Percentiles rank a stretch among this genome's conserved stretches.
These are phyloP conservation scores for Amblyopsis hoosieri DNA, from an alignment of 2,797 vertebrate species.

Conservation along the genomic window DNA sequence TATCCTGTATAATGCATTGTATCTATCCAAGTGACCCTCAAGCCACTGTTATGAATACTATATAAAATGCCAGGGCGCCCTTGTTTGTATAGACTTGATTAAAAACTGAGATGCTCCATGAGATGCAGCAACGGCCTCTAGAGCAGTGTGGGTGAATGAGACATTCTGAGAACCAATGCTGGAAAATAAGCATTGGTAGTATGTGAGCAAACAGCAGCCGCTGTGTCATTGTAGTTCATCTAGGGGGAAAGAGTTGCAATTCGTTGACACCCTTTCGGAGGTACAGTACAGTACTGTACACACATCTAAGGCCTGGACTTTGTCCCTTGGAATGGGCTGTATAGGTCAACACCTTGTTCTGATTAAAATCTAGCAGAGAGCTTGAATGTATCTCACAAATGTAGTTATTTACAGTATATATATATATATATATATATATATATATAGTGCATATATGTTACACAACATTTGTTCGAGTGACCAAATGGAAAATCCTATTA, in stretches of 20 bases:
- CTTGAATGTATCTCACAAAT: too few species aligned
- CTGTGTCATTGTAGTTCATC: conserved; percentile 39
- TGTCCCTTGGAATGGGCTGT: too few species aligned
- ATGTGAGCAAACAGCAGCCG: conserved; percentile 48
- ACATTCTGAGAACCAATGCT: conserved; percentile 50
- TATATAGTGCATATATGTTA: too few species aligned
- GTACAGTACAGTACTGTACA: too few species aligned
- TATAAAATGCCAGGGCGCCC: conserved; percentile 54
- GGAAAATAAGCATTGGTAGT: conserved; percentile 36
- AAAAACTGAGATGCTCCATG: conserved; percentile 29
- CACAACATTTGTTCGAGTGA: too few species aligned
- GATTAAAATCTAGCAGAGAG: too few species aligned
- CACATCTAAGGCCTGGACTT: too few species aligned
- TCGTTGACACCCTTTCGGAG: too few species aligned
- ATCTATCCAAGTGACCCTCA: conserved; percentile 5
- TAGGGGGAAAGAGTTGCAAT: neutral
- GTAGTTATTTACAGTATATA: too few species aligned
- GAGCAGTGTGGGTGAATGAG: conserved; percentile 40
- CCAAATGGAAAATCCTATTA: too few species aligned
- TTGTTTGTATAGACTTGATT: conserved; percentile 57
- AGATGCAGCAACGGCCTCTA: conserved; percentile 20
- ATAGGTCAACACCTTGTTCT: too few species aligned
- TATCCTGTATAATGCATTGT: conserved; percentile 12
- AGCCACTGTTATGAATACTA: conserved; percentile 47
- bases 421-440: too few species aligned